phyloP scores from a whole-genome alignment of 2,797 vertebrate species.

The Pristis pectinata region DNA sequence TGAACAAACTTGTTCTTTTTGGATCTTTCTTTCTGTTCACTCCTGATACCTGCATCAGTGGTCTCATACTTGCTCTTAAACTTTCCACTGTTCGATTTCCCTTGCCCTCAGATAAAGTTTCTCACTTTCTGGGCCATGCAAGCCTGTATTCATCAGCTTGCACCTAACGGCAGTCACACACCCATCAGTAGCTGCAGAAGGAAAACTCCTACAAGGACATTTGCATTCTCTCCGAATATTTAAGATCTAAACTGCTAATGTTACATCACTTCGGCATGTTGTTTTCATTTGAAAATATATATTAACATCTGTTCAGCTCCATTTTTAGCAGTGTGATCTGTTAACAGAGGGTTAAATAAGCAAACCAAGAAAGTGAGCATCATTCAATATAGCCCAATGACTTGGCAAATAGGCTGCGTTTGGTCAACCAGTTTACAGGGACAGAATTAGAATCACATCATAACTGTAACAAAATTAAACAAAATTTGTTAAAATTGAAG shows the following conservation, averaged over 20 bases:
- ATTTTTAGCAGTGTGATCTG: neutral
- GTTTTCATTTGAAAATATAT: neutral
- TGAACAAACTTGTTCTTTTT: neutral
- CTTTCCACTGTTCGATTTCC: neutral
- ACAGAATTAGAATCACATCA: neutral
- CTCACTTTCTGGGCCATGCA: neutral
- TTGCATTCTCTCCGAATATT: neutral
- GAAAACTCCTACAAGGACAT: neutral
- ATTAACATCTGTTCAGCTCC: neutral
- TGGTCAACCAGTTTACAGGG: neutral
- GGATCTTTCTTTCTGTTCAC: neutral
- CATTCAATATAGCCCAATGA: neutral
- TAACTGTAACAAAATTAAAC: neutral
- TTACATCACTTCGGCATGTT: neutral
- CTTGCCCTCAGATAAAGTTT: neutral
- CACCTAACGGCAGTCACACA: neutral
- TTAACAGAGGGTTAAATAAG: neutral
- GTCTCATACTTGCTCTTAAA: neutral
- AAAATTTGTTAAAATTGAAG: neutral
- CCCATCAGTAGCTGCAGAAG: neutral
- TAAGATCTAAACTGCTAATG: neutral
- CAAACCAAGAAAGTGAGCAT: neutral
- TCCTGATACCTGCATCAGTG: neutral
- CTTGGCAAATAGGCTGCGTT: neutral
- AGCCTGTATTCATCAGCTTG: neutral